Evolutionary conservation across 2,888 invertebrate species (phyloP).

Genomic region (Pediacus dermestoides): DNA sequence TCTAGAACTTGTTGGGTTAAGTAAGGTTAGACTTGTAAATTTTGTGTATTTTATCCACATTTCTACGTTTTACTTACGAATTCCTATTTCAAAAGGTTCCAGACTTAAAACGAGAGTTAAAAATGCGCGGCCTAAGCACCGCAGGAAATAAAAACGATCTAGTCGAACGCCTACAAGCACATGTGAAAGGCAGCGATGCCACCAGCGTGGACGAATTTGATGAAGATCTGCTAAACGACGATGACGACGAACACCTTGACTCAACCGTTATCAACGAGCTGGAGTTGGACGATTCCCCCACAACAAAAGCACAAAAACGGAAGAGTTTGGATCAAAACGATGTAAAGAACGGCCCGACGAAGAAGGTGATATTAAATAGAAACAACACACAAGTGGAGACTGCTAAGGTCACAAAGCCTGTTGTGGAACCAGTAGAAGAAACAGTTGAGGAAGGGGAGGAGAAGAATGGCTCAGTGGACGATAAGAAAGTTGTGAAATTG

Average conservation of each 20-base stretch:
- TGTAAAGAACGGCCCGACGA: conserved; percentile 46
- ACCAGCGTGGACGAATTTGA: conserved; percentile 52
- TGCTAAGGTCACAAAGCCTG: conserved; percentile 35
- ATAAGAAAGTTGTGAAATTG: conserved; percentile 58
- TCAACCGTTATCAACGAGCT: conserved; percentile 42
- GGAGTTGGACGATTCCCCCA: conserved; percentile 38
- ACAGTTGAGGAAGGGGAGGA: no score
- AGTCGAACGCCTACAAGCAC: conserved; percentile 68
- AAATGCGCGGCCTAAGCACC: conserved; percentile 68
- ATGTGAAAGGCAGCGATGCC: conserved; percentile 46
- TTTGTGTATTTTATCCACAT: no score
- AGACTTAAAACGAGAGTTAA: conserved; percentile 78
- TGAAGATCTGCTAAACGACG: conserved; percentile 55
- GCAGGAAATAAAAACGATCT: conserved; percentile 81
- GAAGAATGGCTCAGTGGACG: conserved; percentile 29
- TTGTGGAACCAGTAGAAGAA: conserved; percentile 23
- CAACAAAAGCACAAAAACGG: conserved; percentile 32
- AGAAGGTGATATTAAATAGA: conserved; percentile 63
- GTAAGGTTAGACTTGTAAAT: no score
- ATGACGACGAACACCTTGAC: conserved; percentile 45
- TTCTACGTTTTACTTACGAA: no score
- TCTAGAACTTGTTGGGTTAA: no score
- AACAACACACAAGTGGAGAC: conserved; percentile 34
- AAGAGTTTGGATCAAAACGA: conserved; percentile 31
- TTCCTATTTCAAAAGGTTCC: conserved; percentile 61